Evolutionary conservation across 2,888 invertebrate genomes (phyloP), one percentile per base, ranked within the genome.

Genomic region (Beris chalybata): DNA sequence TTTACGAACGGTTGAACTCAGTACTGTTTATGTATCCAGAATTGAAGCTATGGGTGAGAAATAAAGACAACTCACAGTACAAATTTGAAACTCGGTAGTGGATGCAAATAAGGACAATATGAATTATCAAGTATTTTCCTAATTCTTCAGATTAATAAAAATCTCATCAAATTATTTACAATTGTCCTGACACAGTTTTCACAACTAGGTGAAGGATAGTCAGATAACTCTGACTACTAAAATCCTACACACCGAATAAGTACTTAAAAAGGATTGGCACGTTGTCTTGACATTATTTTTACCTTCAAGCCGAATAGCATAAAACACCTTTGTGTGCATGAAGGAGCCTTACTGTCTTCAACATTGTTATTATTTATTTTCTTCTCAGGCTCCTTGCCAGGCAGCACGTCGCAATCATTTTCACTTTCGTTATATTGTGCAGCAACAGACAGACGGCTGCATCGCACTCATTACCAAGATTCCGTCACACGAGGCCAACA

Each of bases 381-480:
- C 13, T 48, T 48, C 9, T 4, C 12, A 48, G 6, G 38, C 13
- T 48, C 12, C 9, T 48, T 48, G 38, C 7, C 5, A 52, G 22
- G 43, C 15, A 43, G 44, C 57, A 63, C 54, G 31, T 47, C 58
- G 55, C 52, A 56, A 56, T 69, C 67, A 67, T 67, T 69, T 69
- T 69, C 69, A 69, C 69, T 69, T 69, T 69, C 69, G 47, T 59
- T 48, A 53, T 59, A 58, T 59, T 55, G 61, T 61, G 58, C 59
- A 22, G 22, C 22, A 66, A 61, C 58, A 66, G 52, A 56, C 57
- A 65, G 52, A 57, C 52, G 48, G 38, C 9, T 38, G 38, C 65
- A 56, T 57, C 44, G n/a, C 38, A 48, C 43, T 58, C 29, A 48
- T 13, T 15, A 43, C n/a, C 22, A 65, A 56, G 38, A 64, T 64